phyloP scores from a whole-genome alignment of 2,888 invertebrate species.

The Drosophila greeni region DNA sequence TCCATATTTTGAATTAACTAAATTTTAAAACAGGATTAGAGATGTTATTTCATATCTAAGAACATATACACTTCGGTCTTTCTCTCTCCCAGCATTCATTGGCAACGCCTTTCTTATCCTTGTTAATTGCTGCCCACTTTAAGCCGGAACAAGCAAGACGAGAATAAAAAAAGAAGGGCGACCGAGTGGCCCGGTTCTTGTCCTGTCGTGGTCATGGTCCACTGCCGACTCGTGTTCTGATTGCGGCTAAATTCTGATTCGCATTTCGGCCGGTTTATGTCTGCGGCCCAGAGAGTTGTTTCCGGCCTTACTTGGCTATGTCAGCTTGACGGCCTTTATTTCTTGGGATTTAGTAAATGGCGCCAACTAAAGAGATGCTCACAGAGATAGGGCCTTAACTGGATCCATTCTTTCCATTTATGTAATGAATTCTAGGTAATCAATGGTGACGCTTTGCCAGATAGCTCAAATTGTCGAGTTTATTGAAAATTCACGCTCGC shows the following conservation, averaged over 20 bases:
- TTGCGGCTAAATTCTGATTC: constrained; percentile 20
- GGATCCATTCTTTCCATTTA: constrained; percentile 11
- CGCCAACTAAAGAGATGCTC: not conserved
- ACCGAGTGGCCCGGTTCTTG: not conserved
- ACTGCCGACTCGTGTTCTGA: constrained; percentile 11
- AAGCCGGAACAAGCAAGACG: not conserved
- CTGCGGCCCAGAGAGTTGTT: constrained; percentile 32
- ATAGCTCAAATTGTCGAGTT: constrained; percentile 2
- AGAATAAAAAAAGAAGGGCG: not conserved
- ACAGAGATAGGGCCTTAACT: not conserved
- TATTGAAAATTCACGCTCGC: constrained; percentile 12
- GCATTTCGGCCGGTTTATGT: constrained; percentile 33
- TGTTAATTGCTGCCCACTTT: constrained; percentile 12
- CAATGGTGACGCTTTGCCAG: not conserved
- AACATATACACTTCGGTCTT: not conserved
- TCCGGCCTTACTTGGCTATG: constrained; percentile 35
- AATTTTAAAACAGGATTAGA: not conserved
- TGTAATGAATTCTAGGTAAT: constrained; percentile 24
- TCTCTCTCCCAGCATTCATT: not conserved
- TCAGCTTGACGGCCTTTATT: constrained; percentile 29
- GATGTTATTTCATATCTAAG: not conserved
- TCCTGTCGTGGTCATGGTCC: constrained; percentile 8
- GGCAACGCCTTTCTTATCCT: constrained; percentile 1
- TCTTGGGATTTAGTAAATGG: not conserved
- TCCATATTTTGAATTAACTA: no score